Percentiles rank a stretch among this genome's conserved stretches.
Conservation (phyloP, 2,888 invertebrate genomes). For the Ormyrus pomaceus region DNA sequence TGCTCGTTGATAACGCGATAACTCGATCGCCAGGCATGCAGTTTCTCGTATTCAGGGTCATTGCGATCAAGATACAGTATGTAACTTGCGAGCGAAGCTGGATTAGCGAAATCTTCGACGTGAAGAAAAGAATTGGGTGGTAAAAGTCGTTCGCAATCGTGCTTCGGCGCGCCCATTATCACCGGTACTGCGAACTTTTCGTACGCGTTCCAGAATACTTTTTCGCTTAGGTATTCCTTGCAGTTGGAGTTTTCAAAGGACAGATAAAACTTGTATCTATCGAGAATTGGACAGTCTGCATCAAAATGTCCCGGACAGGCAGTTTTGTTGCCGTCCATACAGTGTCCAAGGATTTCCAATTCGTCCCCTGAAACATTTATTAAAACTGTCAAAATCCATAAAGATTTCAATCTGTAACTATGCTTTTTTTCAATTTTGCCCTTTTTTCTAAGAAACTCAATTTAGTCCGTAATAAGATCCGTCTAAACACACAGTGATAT, state of each 20-base stretch:
- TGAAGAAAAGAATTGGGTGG: conserved; percentile 82
- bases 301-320: conserved; percentile 82
- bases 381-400: not conserved
- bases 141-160: conserved; percentile 75
- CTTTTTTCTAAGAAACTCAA: too few species aligned
- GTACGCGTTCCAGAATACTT: conserved; percentile 82
- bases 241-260: conserved; percentile 85
- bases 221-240: conserved; percentile 84
- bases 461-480: not conserved
- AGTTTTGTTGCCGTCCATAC: conserved; percentile 74
- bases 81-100: conserved; percentile 77
- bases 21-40: conserved; percentile 80
- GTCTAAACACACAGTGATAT: not conserved
- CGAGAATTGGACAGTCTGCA: conserved; percentile 78
- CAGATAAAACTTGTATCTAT: conserved; percentile 82
- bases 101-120: conserved; percentile 77
- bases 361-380: conserved; percentile 62
- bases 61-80: conserved; percentile 76
- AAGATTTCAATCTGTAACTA: too few species aligned
- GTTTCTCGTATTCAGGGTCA: conserved; percentile 73
- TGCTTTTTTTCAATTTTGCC: too few species aligned
- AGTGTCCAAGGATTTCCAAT: conserved; percentile 79
- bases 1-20: conserved; percentile 81
- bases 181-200: conserved; percentile 81
- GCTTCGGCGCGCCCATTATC: conserved; percentile 80